Conservation (phyloP, 1,140 invertebrate species). For the Diabrotica undecimpunctata region DNA sequence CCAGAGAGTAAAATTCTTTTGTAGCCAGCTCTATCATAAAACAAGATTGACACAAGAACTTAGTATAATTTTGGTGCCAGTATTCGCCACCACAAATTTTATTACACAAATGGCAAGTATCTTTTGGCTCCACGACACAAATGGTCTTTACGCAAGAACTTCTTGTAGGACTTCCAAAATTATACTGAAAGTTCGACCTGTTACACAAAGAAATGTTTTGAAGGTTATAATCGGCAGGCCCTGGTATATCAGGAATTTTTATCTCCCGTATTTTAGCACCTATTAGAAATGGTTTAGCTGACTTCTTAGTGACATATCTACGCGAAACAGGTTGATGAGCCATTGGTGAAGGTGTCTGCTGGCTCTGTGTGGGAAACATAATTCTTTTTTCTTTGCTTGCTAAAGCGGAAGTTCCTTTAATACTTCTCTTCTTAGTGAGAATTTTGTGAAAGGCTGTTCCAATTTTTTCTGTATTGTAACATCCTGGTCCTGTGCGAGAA, state of each 20-base stretch:
- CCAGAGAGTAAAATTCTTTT: constrained; percentile 27
- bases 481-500: neutral
- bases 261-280: neutral
- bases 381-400: neutral
- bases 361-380: neutral
- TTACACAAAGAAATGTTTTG: neutral
- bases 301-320: neutral
- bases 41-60: constrained; percentile 36
- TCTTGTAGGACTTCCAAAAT: constrained; percentile 32
- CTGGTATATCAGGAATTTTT: neutral
- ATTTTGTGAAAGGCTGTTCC: neutral
- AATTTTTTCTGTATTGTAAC: neutral
- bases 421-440: neutral
- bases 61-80: constrained; percentile 34
- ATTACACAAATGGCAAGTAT: constrained; percentile 36
- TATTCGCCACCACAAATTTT: constrained; percentile 36
- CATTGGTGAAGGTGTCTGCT: no score
- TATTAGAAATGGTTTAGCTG: neutral
- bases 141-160: constrained; percentile 31
- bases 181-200: constrained; percentile 12
- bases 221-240: neutral
- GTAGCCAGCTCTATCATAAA: constrained; percentile 30
- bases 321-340: no score
- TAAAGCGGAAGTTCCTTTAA: neutral
- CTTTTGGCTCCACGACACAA: constrained; percentile 31